Base-by-base conservation (phyloP, 2,113 vertebrate species). In the Condylura cristata region DNA sequence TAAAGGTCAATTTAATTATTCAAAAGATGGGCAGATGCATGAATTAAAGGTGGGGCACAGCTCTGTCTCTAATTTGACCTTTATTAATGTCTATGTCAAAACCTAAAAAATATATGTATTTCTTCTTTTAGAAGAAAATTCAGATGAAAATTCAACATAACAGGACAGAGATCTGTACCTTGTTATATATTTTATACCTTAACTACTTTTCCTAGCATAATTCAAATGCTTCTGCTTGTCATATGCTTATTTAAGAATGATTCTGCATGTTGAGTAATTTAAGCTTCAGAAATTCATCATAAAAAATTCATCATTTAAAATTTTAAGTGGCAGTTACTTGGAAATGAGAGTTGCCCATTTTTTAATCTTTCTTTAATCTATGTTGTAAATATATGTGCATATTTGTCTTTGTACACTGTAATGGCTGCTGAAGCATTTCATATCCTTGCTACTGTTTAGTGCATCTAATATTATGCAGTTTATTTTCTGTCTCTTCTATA, bases 1-100 rank as follows among this genome's bases (percentile, higher is more conserved):
- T 96, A 90, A 96, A 98, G 97, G 97, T 96, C 97, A 98, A 97
- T 97, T 98, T 98, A 98, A 97, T 98, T 98, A 98, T 97, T 97
- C 92, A 98, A 96, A 97, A 97, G 97, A 96, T 97, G 97, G 96
- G 96, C 97, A 97, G 96, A 98, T 97, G 98, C 98, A 98, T 98
- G 98, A 96, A 95, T 90, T 34, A 95, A 97, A 89, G 87, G 79
- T 85, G 93, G 93, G 95, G 76, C 96, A 98, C 98, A 96, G 97
- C 97, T 98, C 97, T 97, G 95, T 98, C 97, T 97, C 97, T 96
- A 96, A 96, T 97, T 96, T 89, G 94, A 98, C 98, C 97, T 97
- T 97, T 97, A 95, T 89, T 94, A 96, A 97, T 97, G 98, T 98
- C 95, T 80, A 13, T 94, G 68, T 85, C 94, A 56, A 97, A 95